phyloP scores from a whole-genome alignment of 2,113 vertebrate genomes.

The Carollia perspicillata region DNA sequence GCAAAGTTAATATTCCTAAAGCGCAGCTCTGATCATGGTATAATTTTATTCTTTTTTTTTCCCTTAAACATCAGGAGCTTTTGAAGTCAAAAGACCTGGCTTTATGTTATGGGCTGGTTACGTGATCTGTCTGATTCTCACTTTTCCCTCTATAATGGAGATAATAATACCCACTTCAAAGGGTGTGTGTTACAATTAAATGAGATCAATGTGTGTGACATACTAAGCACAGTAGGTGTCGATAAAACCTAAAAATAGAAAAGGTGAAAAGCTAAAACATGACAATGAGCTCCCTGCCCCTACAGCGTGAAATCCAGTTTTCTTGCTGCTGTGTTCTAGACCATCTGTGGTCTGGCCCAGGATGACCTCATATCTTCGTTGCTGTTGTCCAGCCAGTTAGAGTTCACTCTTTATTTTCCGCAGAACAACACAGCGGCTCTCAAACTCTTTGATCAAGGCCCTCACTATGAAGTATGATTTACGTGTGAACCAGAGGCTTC shows the following conservation, averaged over 20 bases:
- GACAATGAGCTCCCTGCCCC: neutral
- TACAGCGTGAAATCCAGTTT: neutral
- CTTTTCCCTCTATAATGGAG: neutral
- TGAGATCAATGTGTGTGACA: neutral
- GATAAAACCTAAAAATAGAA: neutral
- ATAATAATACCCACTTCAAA: neutral
- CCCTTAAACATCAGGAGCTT: neutral
- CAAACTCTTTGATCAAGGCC: neutral
- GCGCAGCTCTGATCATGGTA: neutral
- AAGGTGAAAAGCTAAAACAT: neutral
- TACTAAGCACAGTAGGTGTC: neutral
- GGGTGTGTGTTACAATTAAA: neutral
- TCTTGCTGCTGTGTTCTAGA: neutral
- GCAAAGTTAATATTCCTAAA: conserved; percentile 21
- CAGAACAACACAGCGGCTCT: neutral
- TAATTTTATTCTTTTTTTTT: conserved; percentile 30
- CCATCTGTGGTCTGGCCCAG: neutral
- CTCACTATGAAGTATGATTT: neutral
- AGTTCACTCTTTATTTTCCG: neutral
- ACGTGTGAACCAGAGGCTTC: neutral
- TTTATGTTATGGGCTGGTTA: neutral
- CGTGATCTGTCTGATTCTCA: neutral
- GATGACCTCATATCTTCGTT: neutral
- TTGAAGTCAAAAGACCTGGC: conserved; percentile 9
- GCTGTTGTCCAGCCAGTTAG: neutral